Percentiles rank a stretch among this genome's conserved stretches.
These are phyloP conservation scores for Aphelenchoides fujianensis DNA, from an alignment of 1,140 invertebrate species.

Conservation along the genomic window DNA sequence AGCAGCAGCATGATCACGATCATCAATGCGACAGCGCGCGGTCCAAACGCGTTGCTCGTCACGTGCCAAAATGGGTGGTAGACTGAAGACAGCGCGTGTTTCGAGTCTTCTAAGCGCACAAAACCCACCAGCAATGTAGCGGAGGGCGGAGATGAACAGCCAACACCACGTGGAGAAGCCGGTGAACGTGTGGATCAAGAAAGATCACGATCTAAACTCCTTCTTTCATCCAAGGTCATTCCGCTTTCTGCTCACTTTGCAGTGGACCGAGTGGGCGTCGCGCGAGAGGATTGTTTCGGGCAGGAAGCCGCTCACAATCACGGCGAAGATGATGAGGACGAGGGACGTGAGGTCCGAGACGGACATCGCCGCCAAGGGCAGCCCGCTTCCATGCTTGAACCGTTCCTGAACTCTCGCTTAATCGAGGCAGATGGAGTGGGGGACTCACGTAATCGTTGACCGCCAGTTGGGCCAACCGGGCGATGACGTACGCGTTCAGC, in stretches of 20 bases:
- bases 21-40: slow-evolving; percentile 27
- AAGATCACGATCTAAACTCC: slow-evolving; percentile 37
- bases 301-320: slow-evolving; percentile 36
- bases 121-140: slow-evolving; percentile 46
- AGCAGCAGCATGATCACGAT: slow-evolving; percentile 26
- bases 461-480: slow-evolving; percentile 37
- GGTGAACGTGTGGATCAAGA: slow-evolving; percentile 44
- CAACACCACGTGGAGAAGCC: slow-evolving; percentile 47
- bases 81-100: no score
- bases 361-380: slow-evolving; percentile 44
- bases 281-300: slow-evolving; percentile 21
- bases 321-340: slow-evolving; percentile 31
- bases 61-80: slow-evolving; percentile 48
- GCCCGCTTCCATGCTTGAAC: slow-evolving; percentile 41
- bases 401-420: slow-evolving; percentile 31
- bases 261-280: slow-evolving; percentile 24
- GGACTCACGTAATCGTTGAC: slow-evolving; percentile 34
- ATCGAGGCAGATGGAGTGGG: neutral
- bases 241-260: no score
- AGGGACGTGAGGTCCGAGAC: slow-evolving; percentile 37
- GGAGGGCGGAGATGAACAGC: slow-evolving; percentile 43
- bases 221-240: no score
- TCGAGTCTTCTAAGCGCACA: no score
- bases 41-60: slow-evolving; percentile 30
- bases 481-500: slow-evolving; percentile 40